Conservation (phyloP, 2,888 invertebrate species). For the Achlya flavicornis region DNA sequence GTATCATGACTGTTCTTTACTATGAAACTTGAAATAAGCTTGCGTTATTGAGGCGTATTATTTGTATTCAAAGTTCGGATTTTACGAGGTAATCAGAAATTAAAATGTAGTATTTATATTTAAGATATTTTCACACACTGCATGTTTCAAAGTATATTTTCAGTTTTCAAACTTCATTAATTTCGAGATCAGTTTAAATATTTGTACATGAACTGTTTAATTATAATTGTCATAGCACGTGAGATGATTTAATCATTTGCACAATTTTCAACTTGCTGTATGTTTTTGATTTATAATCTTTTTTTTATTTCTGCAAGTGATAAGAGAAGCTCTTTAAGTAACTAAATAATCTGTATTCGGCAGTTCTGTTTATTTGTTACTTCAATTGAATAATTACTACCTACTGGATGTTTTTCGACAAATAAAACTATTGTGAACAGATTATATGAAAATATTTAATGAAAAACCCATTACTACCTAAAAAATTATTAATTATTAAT, state of each 20-base stretch:
- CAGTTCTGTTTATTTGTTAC: background rate
- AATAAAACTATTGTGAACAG: slow-evolving; percentile 35
- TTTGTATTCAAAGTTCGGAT: slow-evolving; percentile 16
- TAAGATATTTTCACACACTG: background rate
- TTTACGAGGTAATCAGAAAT: background rate
- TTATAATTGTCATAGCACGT: too few species aligned
- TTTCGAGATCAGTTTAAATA: too few species aligned
- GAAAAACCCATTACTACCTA: background rate
- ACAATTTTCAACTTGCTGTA: too few species aligned
- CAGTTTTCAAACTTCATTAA: background rate
- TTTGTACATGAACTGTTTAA: too few species aligned
- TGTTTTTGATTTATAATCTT: background rate
- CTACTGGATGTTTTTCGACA: slow-evolving; percentile 32
- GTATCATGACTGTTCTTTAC: slow-evolving; percentile 39
- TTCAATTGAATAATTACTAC: background rate
- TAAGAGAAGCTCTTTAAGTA: too few species aligned
- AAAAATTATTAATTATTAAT: background rate
- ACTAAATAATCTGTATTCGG: background rate
- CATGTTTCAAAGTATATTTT: background rate
- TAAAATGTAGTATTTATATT: background rate
- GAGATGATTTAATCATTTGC: too few species aligned
- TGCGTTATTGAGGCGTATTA: slow-evolving; percentile 19
- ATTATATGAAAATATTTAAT: background rate
- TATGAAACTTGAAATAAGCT: slow-evolving; percentile 33
- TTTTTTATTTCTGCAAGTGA: background rate